Percentiles rank a stretch among this genome's conserved stretches.
Evolutionary conservation across 2,113 vertebrate genomes (phyloP).

Genomic region (Motacilla alba): DNA sequence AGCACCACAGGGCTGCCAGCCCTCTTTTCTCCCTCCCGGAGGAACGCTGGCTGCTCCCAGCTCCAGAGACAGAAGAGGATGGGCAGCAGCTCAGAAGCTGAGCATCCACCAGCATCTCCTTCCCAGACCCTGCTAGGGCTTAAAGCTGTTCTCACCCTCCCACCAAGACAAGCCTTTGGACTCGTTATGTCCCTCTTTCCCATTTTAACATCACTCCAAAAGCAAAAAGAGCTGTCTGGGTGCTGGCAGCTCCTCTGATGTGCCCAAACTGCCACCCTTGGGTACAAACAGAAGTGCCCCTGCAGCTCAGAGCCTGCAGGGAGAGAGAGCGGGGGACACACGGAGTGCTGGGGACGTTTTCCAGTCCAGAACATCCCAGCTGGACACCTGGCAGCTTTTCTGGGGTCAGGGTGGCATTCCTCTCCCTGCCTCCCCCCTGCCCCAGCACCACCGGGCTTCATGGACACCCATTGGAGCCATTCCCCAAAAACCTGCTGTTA

Average conservation of each 20-base stretch:
- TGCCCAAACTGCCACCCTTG: neutral
- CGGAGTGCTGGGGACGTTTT: neutral
- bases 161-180: neutral
- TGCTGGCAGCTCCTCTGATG: neutral
- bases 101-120: neutral
- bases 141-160: neutral
- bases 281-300: neutral
- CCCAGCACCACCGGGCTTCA: fast-evolving
- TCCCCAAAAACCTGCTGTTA: neutral
- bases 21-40: neutral
- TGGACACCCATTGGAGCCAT: neutral
- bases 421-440: neutral
- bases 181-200: neutral
- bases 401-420: fast-evolving
- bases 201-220: neutral
- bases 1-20: neutral
- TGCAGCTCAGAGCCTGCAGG: neutral
- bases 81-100: neutral
- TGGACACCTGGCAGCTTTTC: neutral
- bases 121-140: neutral
- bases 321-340: neutral
- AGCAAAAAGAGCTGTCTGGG: neutral
- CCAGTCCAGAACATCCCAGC: neutral
- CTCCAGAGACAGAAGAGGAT: fast-evolving
- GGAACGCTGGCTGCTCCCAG: fast-evolving